Evolutionary conservation across 1,140 invertebrate genomes (phyloP), one percentile per base, ranked within the genome.

Genomic region (Drosophila repleta): DNA sequence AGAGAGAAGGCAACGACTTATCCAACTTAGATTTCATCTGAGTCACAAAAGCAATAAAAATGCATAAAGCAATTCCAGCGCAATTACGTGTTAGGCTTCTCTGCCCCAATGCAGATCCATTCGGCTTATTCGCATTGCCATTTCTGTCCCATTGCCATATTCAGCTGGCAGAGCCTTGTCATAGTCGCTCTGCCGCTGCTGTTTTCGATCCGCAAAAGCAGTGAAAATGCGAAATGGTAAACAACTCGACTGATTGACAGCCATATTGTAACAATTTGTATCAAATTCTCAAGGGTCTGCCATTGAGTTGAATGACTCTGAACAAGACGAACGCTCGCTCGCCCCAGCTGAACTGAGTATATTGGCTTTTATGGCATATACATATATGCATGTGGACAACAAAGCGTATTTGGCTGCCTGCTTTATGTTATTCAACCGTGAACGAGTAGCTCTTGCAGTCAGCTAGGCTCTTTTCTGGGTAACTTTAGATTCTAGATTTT

Each of bases 91-190:
- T 85, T 67, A 52, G 76, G 80, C 67, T 58, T 41, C 68, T 52
- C 17, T 17, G n/a, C 52, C 68, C 61, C 56, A 73, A 74, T 87
- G 77, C 74, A 81, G 81, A 77, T 84, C 80, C 76, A 77, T 60
- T 68, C 69, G 69, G 74, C 81, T 81, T 80, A 77, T 60, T 71
- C 69, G 65, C 43, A 66, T 82, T 74, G 64, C 82, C 82, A 78
- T 87, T 78, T 87, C 43, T 65, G 81, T 57, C 63, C 76, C 83
- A 76, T 83, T 74, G 78, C 82, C 82, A 82, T 87, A 69, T 87
- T 20, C 48, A 71, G 76, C 63, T 49, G 2, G 60, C 45, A 24
- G 18, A 35, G 32, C 32, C 32, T 45, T n/a, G 13, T 56, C 18
- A 4, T 8, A 41, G 13, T 20, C 24, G 13, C 11, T 32, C 51